Base-by-base conservation (phyloP, 2,113 vertebrate genomes). In the Glaucomys volans region DNA sequence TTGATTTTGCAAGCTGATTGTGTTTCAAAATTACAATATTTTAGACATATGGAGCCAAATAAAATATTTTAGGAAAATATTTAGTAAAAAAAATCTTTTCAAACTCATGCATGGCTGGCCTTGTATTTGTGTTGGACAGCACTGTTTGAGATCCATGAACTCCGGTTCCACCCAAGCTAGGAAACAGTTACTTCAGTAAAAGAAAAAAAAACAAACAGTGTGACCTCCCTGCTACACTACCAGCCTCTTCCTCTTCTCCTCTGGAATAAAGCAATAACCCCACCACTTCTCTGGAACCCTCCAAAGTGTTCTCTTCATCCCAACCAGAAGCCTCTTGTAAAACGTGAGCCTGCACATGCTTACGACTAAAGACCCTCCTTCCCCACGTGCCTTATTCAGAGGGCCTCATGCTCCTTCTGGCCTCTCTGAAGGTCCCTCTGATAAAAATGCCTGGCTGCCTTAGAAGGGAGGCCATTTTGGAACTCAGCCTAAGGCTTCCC, bases 301-400 rank as follows among this genome's bases (percentile, higher is more conserved):
- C 59, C 0, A 3, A 4, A 69, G 57, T 1, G 13, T 52, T 47
- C n/a, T 59, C 20, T 47, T 11, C 24, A 47, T 0, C 24, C 20
- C 66, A 40, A 30, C 47, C 54, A 47, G 72, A 40, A 17, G 28
- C 37, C 16, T 26, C 20, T 17, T n/a, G 10, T n/a, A 17, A 37
- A 50, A 17, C 1, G 26, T 14, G 32, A 57, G 2, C 75, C 32
- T 22, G 22, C 12, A 22, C 8, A 11, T 7, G 5, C 24, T 17
- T n/a, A n/a, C n/a, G n/a, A n/a, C n/a, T n/a, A n/a, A n/a, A 4
- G 2, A 13, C 0, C 9, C 2, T n/a, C 37, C 20, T 2, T 5
- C 3, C 5, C 47, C 10, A 16, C 1, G 17, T 8, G 32, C 42
- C 30, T 32, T 26, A 8, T 26, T 40, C 7, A 18, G n/a, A 71